Base-by-base conservation (phyloP, 2,888 invertebrate genomes). In the Cheilosia soror region DNA sequence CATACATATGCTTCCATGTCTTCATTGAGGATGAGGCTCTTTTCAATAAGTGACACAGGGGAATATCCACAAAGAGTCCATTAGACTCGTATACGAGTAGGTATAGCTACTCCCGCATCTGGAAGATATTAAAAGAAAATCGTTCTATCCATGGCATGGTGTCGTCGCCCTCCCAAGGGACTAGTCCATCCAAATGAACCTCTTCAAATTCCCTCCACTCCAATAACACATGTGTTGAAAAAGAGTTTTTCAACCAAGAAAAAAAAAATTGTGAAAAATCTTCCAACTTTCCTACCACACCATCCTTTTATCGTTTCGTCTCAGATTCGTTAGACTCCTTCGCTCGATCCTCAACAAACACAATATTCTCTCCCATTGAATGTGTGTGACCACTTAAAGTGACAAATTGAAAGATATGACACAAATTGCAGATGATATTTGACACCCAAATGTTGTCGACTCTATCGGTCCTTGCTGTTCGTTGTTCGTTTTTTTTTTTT, bases 401-500 rank as follows among this genome's bases (percentile, higher is more conserved):
- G 85, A 85, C 85, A 85, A 85, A 85, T 85, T 85, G 85, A 85
- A 85, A 85, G 85, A 85, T 85, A 85, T 85, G 85, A 85, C 81
- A 85, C 76, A 85, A 85, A 85, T 85, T 85, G 85, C 85, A 85
- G 81, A 85, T 76, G 85, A 85, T 81, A 85, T 85, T 85, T 85
- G 85, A 85, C 85, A 85, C 85, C 85, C 81, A 85, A 85, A 85
- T 85, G 85, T 80, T 76, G 85, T 85, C 62, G 81, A 66, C 65
- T 66, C 49, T 65, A 72, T 71, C 72, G 55, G 53, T 62, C 37
- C 31, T 57, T 9, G 49, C 37, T 27, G 13, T 55, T 57, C 20
- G 27, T 57, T n/a, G 11, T 57, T 33, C 25, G 33, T 11, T 53
- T 25, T 27, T 42, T 66, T 49, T 40, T 27, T 73, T 68, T 62